These are phyloP conservation scores for Euplexia lucipara DNA, from an alignment of 2,888 invertebrate genomes.

Conservation along the genomic window DNA sequence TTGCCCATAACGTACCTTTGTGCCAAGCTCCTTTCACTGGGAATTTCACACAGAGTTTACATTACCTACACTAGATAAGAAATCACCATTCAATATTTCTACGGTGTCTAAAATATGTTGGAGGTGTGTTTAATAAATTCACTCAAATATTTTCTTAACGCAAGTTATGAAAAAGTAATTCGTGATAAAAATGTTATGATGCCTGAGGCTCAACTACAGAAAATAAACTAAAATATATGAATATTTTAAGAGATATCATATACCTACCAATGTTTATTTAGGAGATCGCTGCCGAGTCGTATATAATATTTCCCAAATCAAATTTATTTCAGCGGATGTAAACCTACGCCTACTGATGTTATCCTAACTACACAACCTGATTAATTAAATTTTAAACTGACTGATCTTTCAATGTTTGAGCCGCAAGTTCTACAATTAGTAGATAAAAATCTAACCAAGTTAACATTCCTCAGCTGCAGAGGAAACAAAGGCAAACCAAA, in stretches of 20 bases:
- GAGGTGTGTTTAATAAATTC: neutral
- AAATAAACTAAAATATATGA: neutral
- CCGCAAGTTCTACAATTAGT: neutral
- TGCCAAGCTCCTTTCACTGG: conserved; percentile 34
- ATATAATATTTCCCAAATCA: conserved; percentile 9
- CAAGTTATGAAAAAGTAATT: neutral
- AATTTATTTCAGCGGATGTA: conserved; percentile 10
- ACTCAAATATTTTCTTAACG: neutral
- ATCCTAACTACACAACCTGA: conserved; percentile 10
- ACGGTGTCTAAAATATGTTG: neutral
- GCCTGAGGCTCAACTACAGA: conserved; percentile 1
- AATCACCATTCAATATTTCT: neutral
- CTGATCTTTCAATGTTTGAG: neutral
- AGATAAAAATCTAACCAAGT: conserved; percentile 21
- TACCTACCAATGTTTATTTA: conserved; percentile 23
- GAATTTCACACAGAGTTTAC: conserved; percentile 17
- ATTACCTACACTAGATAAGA: conserved; percentile 5
- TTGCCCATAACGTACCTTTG: conserved; percentile 12
- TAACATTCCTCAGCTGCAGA: conserved; percentile 25
- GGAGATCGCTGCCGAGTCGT: conserved; percentile 11
- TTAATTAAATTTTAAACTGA: conserved; percentile 1
- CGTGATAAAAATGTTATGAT: neutral
- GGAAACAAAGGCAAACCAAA: conserved; percentile 31
- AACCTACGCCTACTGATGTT: neutral
- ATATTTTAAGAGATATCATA: conserved; percentile 9